Evolutionary conservation across 2,888 invertebrate species (phyloP).

Genomic region (Drosophila leonis): DNA sequence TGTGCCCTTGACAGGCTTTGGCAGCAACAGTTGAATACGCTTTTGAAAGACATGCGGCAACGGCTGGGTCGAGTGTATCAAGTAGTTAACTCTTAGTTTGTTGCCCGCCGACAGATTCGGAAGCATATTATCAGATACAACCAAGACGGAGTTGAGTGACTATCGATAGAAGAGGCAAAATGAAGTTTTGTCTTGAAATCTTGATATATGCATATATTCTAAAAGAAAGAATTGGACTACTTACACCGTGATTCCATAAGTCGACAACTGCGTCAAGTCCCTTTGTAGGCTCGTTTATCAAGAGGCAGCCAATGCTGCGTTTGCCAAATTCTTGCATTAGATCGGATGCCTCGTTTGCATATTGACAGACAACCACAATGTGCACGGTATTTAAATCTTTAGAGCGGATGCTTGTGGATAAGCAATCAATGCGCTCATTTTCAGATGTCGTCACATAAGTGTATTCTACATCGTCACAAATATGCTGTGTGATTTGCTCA

Average conservation of each 20-base stretch:
- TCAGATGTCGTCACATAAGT: constrained; percentile 18
- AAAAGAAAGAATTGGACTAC: neutral
- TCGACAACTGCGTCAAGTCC: neutral
- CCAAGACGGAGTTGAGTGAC: constrained; percentile 26
- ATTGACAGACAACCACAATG: constrained; percentile 35
- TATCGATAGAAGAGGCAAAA: neutral
- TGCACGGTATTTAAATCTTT: constrained; percentile 28
- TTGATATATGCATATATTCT: neutral
- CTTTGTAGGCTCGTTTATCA: constrained; percentile 7
- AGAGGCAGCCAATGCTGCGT: constrained; percentile 34
- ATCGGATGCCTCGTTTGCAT: constrained; percentile 13
- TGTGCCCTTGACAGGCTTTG: neutral
- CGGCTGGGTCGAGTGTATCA: constrained; percentile 27
- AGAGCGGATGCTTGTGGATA: constrained; percentile 18
- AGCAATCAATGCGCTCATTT: neutral
- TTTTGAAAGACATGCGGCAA: constrained; percentile 32
- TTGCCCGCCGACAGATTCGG: neutral
- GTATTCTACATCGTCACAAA: constrained; percentile 24
- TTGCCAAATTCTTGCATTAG: constrained; percentile 28
- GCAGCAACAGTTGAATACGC: constrained; percentile 19
- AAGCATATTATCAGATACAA: constrained; percentile 28
- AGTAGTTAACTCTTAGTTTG: constrained; percentile 13
- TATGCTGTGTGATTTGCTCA: neutral
- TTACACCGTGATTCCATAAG: constrained; percentile 30
- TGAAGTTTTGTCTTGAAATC: too few relatives aligned